Evolutionary conservation across 2,888 invertebrate genomes (phyloP).

Genomic region (Lasioglossum leucozonium): DNA sequence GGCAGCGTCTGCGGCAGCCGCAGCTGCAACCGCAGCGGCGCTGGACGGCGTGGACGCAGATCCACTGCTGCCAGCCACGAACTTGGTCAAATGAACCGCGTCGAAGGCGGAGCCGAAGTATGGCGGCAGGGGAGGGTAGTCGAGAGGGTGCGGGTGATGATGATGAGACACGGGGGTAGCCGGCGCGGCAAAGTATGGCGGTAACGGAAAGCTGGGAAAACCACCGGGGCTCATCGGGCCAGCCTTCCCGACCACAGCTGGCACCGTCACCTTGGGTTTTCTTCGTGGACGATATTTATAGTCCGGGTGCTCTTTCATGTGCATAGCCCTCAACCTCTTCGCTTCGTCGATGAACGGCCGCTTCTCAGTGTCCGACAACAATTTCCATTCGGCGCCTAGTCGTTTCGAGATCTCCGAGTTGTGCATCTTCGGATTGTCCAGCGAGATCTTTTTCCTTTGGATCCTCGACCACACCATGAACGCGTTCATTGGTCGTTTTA

Average conservation of each 20-base stretch:
- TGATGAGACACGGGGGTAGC: constrained; percentile 85
- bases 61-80: constrained; percentile 83
- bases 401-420: constrained; percentile 96
- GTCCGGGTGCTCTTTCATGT: constrained; percentile 97
- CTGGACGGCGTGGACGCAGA: constrained; percentile 81
- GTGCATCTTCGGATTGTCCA: constrained; percentile 97
- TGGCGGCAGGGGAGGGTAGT: constrained; percentile 88
- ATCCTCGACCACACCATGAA: constrained; percentile 99
- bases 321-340: constrained; percentile 93
- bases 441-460: constrained; percentile 95
- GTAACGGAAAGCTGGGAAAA: constrained; percentile 88
- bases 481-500: constrained; percentile 99
- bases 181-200: constrained; percentile 88
- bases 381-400: constrained; percentile 97
- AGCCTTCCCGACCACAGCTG: constrained; percentile 86
- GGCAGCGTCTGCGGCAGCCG: constrained; percentile 85
- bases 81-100: constrained; percentile 88
- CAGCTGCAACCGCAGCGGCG: constrained; percentile 83
- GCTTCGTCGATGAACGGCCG: constrained; percentile 98
- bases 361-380: constrained; percentile 94
- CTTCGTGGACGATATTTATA: constrained; percentile 95
- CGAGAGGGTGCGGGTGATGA: constrained; percentile 86
- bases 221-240: constrained; percentile 80
- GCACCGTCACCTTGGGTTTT: constrained; percentile 92
- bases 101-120: constrained; percentile 92